phyloP scores from a whole-genome alignment of 1,140 invertebrate species.

The Scaptomyza hsui region DNA sequence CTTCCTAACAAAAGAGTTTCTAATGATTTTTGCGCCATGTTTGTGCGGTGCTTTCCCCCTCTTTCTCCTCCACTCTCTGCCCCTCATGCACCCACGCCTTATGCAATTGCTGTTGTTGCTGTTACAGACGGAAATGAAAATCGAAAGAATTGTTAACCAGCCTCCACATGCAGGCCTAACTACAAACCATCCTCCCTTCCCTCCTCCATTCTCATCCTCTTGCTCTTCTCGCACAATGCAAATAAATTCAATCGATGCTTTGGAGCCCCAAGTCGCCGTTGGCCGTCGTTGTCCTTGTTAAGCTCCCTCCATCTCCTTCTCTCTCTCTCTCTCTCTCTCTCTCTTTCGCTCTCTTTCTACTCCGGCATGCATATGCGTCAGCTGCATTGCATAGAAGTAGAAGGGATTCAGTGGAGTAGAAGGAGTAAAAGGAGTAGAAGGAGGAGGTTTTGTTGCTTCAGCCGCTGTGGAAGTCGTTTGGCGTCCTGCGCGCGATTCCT shows the following conservation, averaged over 20 bases:
- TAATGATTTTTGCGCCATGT: slow-evolving; percentile 81
- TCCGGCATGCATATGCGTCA: slow-evolving; percentile 60
- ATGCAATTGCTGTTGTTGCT: slow-evolving; percentile 48
- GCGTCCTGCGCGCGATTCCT: slow-evolving; percentile 51
- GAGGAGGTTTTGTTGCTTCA: slow-evolving; percentile 10
- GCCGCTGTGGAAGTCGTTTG: slow-evolving; percentile 50
- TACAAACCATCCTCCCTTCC: background rate
- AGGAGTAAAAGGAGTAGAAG: no score
- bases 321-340: background rate
- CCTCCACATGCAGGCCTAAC: slow-evolving; percentile 14
- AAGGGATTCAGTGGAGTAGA: slow-evolving; percentile 1
- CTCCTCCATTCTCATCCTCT: slow-evolving; percentile 19
- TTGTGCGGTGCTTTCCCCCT: slow-evolving; percentile 40
- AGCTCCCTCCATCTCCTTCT: slow-evolving; percentile 18
- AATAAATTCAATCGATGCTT: slow-evolving; percentile 83
- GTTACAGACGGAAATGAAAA: slow-evolving; percentile 79
- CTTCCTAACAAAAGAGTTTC: slow-evolving; percentile 78
- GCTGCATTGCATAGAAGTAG: slow-evolving; percentile 53
- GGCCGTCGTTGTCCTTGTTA: slow-evolving; percentile 36
- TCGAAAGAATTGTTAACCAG: slow-evolving; percentile 80
- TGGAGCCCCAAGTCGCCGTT: slow-evolving; percentile 55
- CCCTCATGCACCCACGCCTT: background rate
- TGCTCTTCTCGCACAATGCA: slow-evolving; percentile 51
- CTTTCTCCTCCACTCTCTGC: background rate
- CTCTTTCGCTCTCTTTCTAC: background rate